A percentile compares a stretch with the other conserved stretches of the same genome.
These are phyloP conservation scores for Scelioninae gen. 1 DNA, from an alignment of 2,888 invertebrate species.

Conservation along the genomic window DNA sequence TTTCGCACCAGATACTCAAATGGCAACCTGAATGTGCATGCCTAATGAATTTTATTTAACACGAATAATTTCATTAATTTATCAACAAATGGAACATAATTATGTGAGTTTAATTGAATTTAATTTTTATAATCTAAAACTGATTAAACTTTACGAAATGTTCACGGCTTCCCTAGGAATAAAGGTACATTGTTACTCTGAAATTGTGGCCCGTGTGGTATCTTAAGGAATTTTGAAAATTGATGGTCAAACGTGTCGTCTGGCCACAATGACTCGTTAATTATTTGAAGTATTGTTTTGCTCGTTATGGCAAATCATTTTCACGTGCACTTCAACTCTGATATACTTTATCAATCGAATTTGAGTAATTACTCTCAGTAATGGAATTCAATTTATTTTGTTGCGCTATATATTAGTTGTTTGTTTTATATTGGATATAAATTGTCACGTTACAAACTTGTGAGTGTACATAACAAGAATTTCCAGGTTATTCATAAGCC, in stretches of 20 bases:
- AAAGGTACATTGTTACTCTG: slow-evolving; percentile 20
- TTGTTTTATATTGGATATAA: background rate
- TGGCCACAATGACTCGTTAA: slow-evolving; percentile 24
- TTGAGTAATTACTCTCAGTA: slow-evolving; percentile 19
- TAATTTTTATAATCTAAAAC: slow-evolving; percentile 48
- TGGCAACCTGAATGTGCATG: background rate
- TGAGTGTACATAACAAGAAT: too few relatives aligned
- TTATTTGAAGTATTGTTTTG: slow-evolving; percentile 14
- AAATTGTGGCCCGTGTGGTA: slow-evolving; percentile 20
- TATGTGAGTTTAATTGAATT: slow-evolving; percentile 48
- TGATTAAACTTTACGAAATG: slow-evolving; percentile 50
- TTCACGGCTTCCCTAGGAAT: background rate
- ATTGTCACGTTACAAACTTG: too few relatives aligned
- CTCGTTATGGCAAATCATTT: slow-evolving; percentile 29
- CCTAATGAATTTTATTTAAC: slow-evolving; percentile 33
- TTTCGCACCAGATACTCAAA: slow-evolving; percentile 15
- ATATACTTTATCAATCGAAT: slow-evolving; percentile 8
- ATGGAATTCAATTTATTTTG: slow-evolving; percentile 2
- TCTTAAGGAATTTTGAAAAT: slow-evolving; percentile 27
- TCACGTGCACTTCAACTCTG: slow-evolving; percentile 7
- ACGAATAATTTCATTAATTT: slow-evolving; percentile 39
- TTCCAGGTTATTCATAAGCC: too few relatives aligned
- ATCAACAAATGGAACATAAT: slow-evolving; percentile 33
- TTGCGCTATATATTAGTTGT: background rate
- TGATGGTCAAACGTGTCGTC: slow-evolving; percentile 22